phyloP scores from a whole-genome alignment of 2,797 vertebrate species.

The Sebastes wilsoni region DNA sequence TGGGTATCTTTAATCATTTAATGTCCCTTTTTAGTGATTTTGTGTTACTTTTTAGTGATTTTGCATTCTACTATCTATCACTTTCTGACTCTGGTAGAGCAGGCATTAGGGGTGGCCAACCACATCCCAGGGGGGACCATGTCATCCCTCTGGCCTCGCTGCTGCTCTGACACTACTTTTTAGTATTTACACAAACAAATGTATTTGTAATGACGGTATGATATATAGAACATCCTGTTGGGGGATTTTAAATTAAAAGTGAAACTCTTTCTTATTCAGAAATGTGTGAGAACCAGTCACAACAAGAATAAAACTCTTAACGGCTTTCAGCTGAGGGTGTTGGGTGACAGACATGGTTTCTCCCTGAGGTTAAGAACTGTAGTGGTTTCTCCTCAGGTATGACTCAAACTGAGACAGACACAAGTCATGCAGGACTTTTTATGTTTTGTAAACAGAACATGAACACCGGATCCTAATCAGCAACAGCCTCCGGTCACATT shows the following conservation, averaged over 20 bases:
- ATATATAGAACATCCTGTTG: neutral
- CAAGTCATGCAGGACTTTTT: slow-evolving; percentile 7
- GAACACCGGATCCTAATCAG: slow-evolving; percentile 21
- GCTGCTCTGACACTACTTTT: neutral
- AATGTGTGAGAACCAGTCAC: neutral
- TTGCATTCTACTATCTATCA: neutral
- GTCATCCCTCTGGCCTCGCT: neutral
- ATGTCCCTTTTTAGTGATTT: neutral
- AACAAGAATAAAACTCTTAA: neutral
- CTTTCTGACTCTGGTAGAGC: neutral
- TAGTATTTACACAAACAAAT: neutral
- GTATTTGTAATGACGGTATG: neutral
- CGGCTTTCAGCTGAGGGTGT: neutral
- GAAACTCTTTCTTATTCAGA: neutral
- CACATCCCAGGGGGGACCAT: neutral
- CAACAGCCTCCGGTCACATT: slow-evolving; percentile 27
- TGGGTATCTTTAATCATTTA: neutral
- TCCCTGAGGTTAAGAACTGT: neutral
- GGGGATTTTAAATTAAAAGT: neutral
- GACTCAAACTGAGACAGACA: slow-evolving; percentile 21
- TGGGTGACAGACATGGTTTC: neutral
- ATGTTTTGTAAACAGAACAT: slow-evolving; percentile 58
- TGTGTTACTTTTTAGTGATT: neutral
- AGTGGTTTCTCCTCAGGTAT: slow-evolving; percentile 2
- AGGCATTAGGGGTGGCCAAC: neutral